Evolutionary conservation across 35 echinoderm and acorn worm genomes (phyloP).

Genomic region (Diadema setosum): DNA sequence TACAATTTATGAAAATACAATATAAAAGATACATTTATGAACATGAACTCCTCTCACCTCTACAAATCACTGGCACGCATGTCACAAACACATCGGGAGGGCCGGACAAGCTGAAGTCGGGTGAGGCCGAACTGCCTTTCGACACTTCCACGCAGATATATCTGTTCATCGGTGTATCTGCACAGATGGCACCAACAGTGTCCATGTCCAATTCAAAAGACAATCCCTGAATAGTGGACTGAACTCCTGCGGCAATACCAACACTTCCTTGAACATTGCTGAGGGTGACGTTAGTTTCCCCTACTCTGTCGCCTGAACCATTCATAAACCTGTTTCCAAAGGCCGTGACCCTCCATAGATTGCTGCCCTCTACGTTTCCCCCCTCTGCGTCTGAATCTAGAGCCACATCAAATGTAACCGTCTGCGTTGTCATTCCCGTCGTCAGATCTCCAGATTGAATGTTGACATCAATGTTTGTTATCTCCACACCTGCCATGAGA

Average conservation of each 20-base stretch:
- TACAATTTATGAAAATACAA: no score
- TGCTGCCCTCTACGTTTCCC: neutral
- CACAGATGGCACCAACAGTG: neutral
- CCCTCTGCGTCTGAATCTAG: neutral
- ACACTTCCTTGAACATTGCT: no score
- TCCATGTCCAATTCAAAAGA: neutral
- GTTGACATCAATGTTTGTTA: neutral
- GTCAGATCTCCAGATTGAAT: neutral
- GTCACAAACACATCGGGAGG: slow-evolving; percentile 28
- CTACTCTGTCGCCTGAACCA: neutral
- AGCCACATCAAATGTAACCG: neutral
- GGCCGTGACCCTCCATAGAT: neutral
- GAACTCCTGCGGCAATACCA: neutral
- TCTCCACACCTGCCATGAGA: neutral
- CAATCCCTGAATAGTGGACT: neutral
- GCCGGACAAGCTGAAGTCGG: slow-evolving; percentile 39
- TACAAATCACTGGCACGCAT: slow-evolving; percentile 38
- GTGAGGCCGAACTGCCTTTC: neutral
- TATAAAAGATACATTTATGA: neutral
- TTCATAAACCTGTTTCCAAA: neutral
- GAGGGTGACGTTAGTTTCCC: neutral
- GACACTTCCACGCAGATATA: neutral
- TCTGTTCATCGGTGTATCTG: neutral
- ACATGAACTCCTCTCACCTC: slow-evolving; percentile 11
- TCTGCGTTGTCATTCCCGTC: neutral